phyloP scores from a whole-genome alignment of 1,140 invertebrate species.

The Phymastichus coffea region DNA sequence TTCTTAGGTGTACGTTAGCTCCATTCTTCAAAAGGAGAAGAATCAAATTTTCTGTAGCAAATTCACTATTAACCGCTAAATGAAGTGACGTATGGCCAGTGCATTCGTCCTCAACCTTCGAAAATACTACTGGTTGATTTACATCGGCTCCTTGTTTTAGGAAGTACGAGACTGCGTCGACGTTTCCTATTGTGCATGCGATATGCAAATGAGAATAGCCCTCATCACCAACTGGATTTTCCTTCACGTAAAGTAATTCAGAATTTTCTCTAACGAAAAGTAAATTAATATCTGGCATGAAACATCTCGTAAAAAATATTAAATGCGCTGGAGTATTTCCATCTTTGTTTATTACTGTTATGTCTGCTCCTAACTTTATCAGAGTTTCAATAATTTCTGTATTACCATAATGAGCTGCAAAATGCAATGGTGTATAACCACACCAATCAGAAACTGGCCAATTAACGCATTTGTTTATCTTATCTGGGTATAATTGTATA shows the following conservation, averaged over 20 bases:
- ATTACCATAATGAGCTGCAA: background rate
- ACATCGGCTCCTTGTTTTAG: background rate
- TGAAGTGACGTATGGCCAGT: background rate
- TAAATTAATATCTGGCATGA: background rate
- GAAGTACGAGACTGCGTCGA: background rate
- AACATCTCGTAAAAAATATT: background rate
- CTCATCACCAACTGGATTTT: background rate
- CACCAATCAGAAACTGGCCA: background rate
- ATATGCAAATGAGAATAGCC: constrained; percentile 3
- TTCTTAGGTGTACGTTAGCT: background rate
- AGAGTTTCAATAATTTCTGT: background rate
- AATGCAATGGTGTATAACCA: constrained; percentile 1
- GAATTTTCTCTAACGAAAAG: no score
- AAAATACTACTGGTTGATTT: background rate
- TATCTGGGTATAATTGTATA: background rate
- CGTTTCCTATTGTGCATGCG: background rate
- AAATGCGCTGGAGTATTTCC: background rate
- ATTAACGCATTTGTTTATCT: background rate
- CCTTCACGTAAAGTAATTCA: background rate
- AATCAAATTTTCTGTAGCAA: background rate
- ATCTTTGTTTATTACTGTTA: background rate
- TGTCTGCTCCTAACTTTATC: background rate
- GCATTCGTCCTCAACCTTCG: background rate
- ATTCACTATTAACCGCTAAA: background rate
- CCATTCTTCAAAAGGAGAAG: background rate